Evolutionary conservation across 1,140 invertebrate genomes (phyloP).

Genomic region (Tetramorium alpestre): DNA sequence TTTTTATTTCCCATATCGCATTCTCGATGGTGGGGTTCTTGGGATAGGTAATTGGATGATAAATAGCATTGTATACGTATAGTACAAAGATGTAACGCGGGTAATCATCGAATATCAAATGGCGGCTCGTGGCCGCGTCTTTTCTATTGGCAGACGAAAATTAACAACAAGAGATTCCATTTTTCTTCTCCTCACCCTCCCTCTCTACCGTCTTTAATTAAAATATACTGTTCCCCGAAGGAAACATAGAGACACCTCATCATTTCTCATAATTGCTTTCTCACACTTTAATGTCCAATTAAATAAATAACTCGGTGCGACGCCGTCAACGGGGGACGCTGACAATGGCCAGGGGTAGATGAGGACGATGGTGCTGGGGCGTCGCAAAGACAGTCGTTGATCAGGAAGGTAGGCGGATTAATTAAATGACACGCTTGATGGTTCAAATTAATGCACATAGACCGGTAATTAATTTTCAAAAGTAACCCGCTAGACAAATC

Average conservation of each 20-base stretch:
- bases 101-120: background rate
- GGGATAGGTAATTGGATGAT: background rate
- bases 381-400: slow-evolving; percentile 2
- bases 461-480: slow-evolving; percentile 46
- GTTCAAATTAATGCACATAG: slow-evolving; percentile 13
- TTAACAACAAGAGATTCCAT: background rate
- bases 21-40: background rate
- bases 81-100: background rate
- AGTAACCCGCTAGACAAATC: slow-evolving; percentile 8
- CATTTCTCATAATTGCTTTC: slow-evolving; percentile 45
- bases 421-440: slow-evolving; percentile 51
- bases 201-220: slow-evolving; percentile 17
- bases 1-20: background rate
- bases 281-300: slow-evolving; percentile 54
- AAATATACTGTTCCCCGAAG: slow-evolving; percentile 42
- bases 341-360: slow-evolving; percentile 17
- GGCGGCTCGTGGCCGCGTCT: background rate
- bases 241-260: slow-evolving; percentile 38
- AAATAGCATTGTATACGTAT: background rate
- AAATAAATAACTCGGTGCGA: slow-evolving; percentile 48
- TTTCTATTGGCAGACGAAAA: background rate
- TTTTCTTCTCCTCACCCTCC: background rate
- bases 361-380: background rate
- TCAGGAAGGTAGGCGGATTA: slow-evolving; percentile 27
- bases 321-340: background rate